Conservation (phyloP, 2,888 invertebrate genomes). For the Creontiades dilutus region DNA sequence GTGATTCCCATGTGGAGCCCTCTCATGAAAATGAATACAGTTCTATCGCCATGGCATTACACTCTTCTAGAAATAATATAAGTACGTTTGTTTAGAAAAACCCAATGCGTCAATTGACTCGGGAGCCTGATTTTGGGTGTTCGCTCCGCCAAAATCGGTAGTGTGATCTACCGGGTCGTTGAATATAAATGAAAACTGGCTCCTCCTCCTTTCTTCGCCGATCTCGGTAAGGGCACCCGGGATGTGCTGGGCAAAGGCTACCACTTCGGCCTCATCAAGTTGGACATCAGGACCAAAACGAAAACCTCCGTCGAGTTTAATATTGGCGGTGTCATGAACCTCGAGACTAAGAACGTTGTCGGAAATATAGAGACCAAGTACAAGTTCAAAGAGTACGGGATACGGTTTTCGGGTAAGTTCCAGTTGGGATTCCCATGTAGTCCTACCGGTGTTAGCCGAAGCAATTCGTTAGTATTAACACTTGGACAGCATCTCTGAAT, state of each 20-base stretch:
- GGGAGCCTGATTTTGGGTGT: neutral
- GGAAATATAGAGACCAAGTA: constrained; percentile 97
- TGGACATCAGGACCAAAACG: constrained; percentile 97
- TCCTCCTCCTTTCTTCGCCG: constrained; percentile 94
- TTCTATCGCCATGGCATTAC: neutral
- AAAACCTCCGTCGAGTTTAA: constrained; percentile 95
- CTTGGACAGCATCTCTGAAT: no score
- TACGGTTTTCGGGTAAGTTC: constrained; percentile 84
- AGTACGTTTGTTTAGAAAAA: neutral
- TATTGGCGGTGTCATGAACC: constrained; percentile 93
- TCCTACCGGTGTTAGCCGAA: no score
- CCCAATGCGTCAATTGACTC: neutral
- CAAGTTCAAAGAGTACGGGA: constrained; percentile 89
- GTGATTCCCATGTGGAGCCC: constrained; percentile 21
- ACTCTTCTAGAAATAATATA: neutral
- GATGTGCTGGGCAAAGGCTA: constrained; percentile 98
- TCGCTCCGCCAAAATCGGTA: neutral
- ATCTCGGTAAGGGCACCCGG: constrained; percentile 97
- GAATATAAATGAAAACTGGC: constrained; percentile 42
- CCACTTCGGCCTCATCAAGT: constrained; percentile 96
- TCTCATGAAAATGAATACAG: neutral
- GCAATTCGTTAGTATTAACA: no score
- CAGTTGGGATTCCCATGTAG: neutral
- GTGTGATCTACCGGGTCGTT: constrained; percentile 41
- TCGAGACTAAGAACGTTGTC: constrained; percentile 94